Evolutionary conservation across 2,888 invertebrate genomes (phyloP), one percentile per base, ranked within the genome.

Genomic region (Laothoe populi): DNA sequence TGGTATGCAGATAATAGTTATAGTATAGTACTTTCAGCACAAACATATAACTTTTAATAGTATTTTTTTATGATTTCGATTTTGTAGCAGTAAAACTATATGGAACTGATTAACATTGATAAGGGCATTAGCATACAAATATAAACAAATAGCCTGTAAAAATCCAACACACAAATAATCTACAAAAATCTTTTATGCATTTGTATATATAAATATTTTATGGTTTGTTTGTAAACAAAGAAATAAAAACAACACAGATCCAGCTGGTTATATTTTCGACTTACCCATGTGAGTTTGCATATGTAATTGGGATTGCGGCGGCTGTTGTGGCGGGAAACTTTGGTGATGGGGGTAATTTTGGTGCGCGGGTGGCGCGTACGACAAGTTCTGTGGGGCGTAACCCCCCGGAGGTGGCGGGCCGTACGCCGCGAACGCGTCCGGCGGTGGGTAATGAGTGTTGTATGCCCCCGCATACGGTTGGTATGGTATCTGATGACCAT

Each of bases 401-500:
- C 90, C 89, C 7, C 88, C 91, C 0, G 90, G 90, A 19, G 92
- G 92, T 8, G 92, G 91, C 8, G 92, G 91, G 49, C 92, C 92
- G 64, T 93, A 93, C 21, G 90, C 90, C 2, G 92, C 89, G 68
- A 93, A 93, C 26, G 92, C 90, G 60, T 93, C 93, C 57, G 92
- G 91, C 4, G 92, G 92, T 21, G 92, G 91, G 71, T 93, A 93
- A 66, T 93, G 93, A n/a, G 93, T 89, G 73, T 93, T 93, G 70
- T 93, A 93, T 24, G 93, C 91, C 46, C 88, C 87, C 63, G 90
- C 93, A 70, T 93, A 93, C 59, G 93, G 92, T 73, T 92, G 93
- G 70, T 93, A 93, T 21, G 92, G 88, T 66, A 93, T 93, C 73
- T 93, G 93, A 69, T 93, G 93, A 4, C 93, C 93, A 84, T 93